phyloP scores from a whole-genome alignment of 2,888 invertebrate species.

The Apodemia mormo region DNA sequence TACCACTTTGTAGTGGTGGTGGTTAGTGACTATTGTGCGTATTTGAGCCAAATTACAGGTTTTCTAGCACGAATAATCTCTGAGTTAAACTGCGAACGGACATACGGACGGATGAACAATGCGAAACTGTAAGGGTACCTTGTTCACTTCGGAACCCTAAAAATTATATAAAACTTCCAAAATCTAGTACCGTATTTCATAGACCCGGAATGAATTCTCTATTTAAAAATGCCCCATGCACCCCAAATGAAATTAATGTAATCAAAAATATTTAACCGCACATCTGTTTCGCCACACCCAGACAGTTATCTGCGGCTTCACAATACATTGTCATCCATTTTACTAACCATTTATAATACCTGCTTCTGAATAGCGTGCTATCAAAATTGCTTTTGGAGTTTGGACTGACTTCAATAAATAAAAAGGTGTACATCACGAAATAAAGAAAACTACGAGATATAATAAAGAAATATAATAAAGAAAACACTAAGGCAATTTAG shows the following conservation, averaged over 20 bases:
- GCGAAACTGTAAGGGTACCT: too few relatives aligned
- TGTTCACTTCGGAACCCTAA: too few relatives aligned
- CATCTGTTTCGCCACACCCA: conserved; percentile 72
- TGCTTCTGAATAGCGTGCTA: background rate
- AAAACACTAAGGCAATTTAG: too few relatives aligned
- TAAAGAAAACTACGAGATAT: too few relatives aligned
- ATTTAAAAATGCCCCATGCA: background rate
- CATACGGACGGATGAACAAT: too few relatives aligned
- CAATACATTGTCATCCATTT: conserved; percentile 21
- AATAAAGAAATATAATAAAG: too few relatives aligned
- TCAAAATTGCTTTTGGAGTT: background rate
- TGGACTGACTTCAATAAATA: background rate
- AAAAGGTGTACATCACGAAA: background rate
- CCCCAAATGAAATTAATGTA: conserved; percentile 20
- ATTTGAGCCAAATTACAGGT: too few relatives aligned
- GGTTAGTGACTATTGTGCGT: too few relatives aligned
- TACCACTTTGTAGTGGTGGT: too few relatives aligned
- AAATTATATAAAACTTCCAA: background rate
- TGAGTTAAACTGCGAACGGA: too few relatives aligned
- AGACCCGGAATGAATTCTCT: background rate
- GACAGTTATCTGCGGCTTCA: conserved; percentile 44
- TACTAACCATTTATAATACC: background rate
- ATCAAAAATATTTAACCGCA: conserved; percentile 35
- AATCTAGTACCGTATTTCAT: background rate
- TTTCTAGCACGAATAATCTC: too few relatives aligned